These are phyloP conservation scores for Apodemia zela DNA, from an alignment of 2,888 invertebrate species.

Conservation along the genomic window DNA sequence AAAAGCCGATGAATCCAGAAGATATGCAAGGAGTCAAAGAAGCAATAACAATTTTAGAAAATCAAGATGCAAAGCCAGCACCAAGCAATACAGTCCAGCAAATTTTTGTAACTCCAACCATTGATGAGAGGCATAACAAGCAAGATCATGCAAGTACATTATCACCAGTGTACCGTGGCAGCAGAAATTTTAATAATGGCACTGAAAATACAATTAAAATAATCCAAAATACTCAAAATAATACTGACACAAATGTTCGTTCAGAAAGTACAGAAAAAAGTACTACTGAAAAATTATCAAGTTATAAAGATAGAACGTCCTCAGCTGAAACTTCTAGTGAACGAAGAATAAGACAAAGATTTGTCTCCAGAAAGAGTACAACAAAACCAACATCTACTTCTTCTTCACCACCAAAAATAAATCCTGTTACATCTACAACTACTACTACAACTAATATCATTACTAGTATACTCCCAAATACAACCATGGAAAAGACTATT, in stretches of 20 bases:
- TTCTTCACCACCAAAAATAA: slow-evolving; percentile 29
- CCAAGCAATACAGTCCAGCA: slow-evolving; percentile 44
- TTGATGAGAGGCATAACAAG: slow-evolving; percentile 60
- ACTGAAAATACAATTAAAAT: slow-evolving; percentile 38
- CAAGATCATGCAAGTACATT: slow-evolving; percentile 42
- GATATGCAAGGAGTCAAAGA: slow-evolving; percentile 65
- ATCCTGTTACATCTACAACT: slow-evolving; percentile 26
- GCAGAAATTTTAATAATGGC: slow-evolving; percentile 49
- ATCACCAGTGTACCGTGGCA: slow-evolving; percentile 61
- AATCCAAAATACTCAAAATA: slow-evolving; percentile 33
- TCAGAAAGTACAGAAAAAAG: slow-evolving; percentile 34
- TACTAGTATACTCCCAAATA: background rate
- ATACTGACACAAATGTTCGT: slow-evolving; percentile 26
- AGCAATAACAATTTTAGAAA: slow-evolving; percentile 66
- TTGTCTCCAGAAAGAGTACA: slow-evolving; percentile 50
- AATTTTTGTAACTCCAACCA: slow-evolving; percentile 50
- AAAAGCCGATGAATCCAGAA: slow-evolving; percentile 55
- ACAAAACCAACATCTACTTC: slow-evolving; percentile 34
- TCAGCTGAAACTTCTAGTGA: slow-evolving; percentile 48
- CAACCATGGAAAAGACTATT: slow-evolving; percentile 27
- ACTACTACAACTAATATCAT: slow-evolving; percentile 32
- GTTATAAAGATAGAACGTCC: slow-evolving; percentile 19
- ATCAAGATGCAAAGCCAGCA: slow-evolving; percentile 48
- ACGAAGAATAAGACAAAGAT: slow-evolving; percentile 56
- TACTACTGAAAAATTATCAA: slow-evolving; percentile 31